Conservation (phyloP, 2,113 vertebrate species). For the Myocastor coypus region DNA sequence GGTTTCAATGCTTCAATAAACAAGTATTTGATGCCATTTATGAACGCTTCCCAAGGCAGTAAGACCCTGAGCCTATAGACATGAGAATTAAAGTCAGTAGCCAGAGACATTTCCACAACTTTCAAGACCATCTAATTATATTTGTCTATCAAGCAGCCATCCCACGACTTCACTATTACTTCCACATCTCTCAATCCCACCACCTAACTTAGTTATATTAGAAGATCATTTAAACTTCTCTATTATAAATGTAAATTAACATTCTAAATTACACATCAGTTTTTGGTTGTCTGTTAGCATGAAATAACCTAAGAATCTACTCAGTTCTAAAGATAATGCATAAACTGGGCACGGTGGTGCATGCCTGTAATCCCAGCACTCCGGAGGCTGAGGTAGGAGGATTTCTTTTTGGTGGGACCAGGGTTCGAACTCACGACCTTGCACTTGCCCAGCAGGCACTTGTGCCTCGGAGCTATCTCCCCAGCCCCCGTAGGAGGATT, state of each 20-base stretch:
- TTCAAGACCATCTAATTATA: background rate
- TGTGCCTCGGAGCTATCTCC: too few species aligned
- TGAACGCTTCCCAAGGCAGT: background rate
- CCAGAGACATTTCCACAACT: background rate
- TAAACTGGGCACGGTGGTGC: too few species aligned
- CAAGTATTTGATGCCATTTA: conserved; percentile 11
- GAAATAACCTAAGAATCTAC: conserved; percentile 12
- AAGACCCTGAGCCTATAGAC: background rate
- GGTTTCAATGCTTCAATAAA: background rate
- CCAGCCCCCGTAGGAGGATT: too few species aligned
- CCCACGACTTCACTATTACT: background rate
- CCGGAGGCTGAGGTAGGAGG: too few species aligned
- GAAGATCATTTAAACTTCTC: background rate
- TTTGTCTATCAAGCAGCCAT: background rate
- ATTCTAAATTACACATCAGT: conserved; percentile 26
- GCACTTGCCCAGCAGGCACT: too few species aligned
- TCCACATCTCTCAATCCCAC: background rate
- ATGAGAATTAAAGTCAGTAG: background rate
- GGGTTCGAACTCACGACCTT: too few species aligned
- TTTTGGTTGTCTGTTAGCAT: conserved; percentile 17
- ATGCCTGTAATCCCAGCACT: too few species aligned
- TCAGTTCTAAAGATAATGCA: background rate
- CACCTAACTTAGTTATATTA: background rate
- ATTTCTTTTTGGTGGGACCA: too few species aligned
- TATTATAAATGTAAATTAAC: conserved; percentile 32